These are phyloP conservation scores for Cephus pulcher DNA, from an alignment of 2,888 invertebrate species.

Conservation along the genomic window DNA sequence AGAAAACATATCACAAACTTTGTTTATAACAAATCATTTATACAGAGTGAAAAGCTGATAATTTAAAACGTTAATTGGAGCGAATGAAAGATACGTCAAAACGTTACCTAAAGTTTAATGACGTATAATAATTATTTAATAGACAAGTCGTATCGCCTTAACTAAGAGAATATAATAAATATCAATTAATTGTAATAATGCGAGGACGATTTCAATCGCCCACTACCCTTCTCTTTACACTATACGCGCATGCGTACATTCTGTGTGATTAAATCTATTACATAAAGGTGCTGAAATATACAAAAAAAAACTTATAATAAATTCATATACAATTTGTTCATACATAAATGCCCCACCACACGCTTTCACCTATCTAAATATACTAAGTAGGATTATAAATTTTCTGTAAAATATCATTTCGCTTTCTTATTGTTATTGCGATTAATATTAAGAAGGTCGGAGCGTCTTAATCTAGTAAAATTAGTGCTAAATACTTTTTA, in stretches of 20 bases:
- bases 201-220: background rate
- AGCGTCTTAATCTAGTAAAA: too few relatives aligned
- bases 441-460: background rate
- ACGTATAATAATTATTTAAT: background rate
- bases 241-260: background rate
- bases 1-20: background rate
- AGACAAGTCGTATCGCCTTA: background rate
- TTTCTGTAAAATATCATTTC: conserved; percentile 1
- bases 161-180: background rate
- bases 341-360: background rate
- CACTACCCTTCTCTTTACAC: background rate
- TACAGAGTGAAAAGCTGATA: background rate
- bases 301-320: background rate
- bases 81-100: background rate
- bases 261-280: background rate
- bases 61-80: background rate
- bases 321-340: conserved; percentile 1
- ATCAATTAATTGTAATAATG: background rate
- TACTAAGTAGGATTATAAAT: background rate
- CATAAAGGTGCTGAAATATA: background rate
- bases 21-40: background rate
- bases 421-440: background rate
- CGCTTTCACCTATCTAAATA: background rate
- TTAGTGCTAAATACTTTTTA: too few relatives aligned
- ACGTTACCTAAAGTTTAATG: background rate